phyloP scores from a whole-genome alignment of 2,797 vertebrate species.

The Gallinago stenura region DNA sequence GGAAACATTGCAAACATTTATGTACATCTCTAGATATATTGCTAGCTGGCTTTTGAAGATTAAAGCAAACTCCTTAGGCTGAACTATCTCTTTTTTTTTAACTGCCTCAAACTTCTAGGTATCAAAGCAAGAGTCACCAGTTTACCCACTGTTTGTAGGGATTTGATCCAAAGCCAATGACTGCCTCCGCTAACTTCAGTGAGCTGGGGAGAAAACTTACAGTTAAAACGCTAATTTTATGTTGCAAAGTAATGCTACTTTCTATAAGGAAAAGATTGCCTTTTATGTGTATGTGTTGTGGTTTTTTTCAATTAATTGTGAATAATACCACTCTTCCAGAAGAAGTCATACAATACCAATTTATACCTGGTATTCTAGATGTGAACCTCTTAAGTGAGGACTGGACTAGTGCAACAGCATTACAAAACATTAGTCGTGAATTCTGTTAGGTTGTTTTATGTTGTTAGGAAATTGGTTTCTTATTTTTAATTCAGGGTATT shows the following conservation, averaged over 20 bases:
- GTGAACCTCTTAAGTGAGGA: background rate
- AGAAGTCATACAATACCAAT: background rate
- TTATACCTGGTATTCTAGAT: background rate
- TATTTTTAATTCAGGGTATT: background rate
- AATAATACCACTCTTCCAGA: background rate
- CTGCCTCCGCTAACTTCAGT: background rate
- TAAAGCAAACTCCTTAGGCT: background rate
- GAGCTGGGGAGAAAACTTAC: background rate
- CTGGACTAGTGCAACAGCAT: background rate
- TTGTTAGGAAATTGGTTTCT: background rate
- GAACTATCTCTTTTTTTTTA: background rate
- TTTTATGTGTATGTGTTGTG: background rate
- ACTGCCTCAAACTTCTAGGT: background rate
- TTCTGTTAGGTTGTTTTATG: rapidly evolving
- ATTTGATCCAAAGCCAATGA: background rate
- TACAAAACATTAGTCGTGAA: background rate
- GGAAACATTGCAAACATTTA: background rate
- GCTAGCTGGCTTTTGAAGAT: background rate
- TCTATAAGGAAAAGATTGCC: background rate
- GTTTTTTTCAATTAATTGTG: background rate
- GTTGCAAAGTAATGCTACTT: background rate
- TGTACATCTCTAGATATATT: background rate
- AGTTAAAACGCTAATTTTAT: background rate
- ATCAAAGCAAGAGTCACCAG: rapidly evolving
- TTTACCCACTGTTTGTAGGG: background rate